Base-by-base conservation (phyloP, 2,113 vertebrate genomes). In the Mormyrus iriodes region DNA sequence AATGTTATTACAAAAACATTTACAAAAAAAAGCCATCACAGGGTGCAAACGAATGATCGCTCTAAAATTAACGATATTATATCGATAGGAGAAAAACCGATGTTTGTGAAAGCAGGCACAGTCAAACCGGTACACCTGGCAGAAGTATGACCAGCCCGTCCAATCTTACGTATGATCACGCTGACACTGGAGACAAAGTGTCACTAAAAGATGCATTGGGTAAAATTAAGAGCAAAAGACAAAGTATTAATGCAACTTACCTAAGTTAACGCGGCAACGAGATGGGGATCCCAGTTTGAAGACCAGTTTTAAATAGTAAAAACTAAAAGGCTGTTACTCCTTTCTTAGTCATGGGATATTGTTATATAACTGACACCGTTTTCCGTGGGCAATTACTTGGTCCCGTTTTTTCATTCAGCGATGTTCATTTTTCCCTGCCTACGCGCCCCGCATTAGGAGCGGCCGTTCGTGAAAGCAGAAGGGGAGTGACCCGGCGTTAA, bases 341-440 rank as follows among this genome's bases (percentile, higher is more conserved):
- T 91, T 94, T 93, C 87, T 92, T 95, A 93, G 93, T 93, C 94
- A 91, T 94, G 89, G 48, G 90, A 92, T 93, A 92, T 91, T 92
- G 92, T 97, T 95, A 96, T 91, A 90, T 94, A 95, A 96, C 87
- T 61, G 94, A 93, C 94, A 94, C 93, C 39, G 90, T 93, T 94
- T 79, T 94, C 93, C 84, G 92, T 90, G 86, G 90, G 91, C 92
- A 92, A 91, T 1, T 83, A 93, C 93, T 91, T 93, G 93, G 91
- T 92, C 91, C 89, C 86, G 90, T 89, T 90, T 91, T 91, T 90
- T 91, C 90, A 91, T 58, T 44, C 7, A 86, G 90, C 88, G 92
- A 92, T 92, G 90, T 93, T 92, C 91, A 93, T 91, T 91, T 91
- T 90, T 42, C 52, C 93, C 93, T 92, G 92, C 92, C 92, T 91